Conservation (phyloP, 1,140 invertebrate genomes). For the Temnothorax nylanderi region DNA sequence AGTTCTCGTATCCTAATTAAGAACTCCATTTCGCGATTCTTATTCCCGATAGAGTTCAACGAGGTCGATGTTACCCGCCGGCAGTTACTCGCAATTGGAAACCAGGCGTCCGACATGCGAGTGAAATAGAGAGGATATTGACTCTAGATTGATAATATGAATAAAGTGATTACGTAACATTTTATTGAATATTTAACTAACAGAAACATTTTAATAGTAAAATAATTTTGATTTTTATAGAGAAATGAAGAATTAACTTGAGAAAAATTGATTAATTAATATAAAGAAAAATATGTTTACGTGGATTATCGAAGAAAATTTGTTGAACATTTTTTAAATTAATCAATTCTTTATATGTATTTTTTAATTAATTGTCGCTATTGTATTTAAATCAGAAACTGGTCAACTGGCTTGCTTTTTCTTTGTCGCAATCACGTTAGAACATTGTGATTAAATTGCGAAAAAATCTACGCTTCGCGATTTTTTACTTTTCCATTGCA, state of each 20-base stretch:
- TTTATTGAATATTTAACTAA: neutral
- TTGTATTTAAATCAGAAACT: neutral
- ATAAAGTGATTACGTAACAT: neutral
- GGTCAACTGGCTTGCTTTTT: neutral
- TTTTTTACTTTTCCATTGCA: neutral
- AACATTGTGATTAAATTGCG: neutral
- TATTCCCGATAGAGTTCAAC: slow-evolving; percentile 44
- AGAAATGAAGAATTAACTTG: neutral
- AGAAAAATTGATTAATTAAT: neutral
- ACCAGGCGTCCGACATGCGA: neutral
- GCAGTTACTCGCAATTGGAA: slow-evolving; percentile 44
- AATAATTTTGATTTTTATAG: neutral
- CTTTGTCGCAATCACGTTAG: neutral
- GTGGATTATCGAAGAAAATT: neutral
- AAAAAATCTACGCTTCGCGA: neutral
- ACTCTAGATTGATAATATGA: neutral
- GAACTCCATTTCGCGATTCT: slow-evolving; percentile 55
- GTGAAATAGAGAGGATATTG: neutral
- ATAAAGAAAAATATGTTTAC: neutral
- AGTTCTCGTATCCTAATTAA: slow-evolving; percentile 60
- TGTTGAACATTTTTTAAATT: neutral
- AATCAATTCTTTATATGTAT: neutral
- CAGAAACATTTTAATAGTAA: neutral
- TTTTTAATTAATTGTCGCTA: neutral
- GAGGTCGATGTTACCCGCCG: slow-evolving; percentile 22